Evolutionary conservation across 2,797 vertebrate species (phyloP), one percentile per base, ranked within the genome.

Genomic region (Neostethus bicornis): DNA sequence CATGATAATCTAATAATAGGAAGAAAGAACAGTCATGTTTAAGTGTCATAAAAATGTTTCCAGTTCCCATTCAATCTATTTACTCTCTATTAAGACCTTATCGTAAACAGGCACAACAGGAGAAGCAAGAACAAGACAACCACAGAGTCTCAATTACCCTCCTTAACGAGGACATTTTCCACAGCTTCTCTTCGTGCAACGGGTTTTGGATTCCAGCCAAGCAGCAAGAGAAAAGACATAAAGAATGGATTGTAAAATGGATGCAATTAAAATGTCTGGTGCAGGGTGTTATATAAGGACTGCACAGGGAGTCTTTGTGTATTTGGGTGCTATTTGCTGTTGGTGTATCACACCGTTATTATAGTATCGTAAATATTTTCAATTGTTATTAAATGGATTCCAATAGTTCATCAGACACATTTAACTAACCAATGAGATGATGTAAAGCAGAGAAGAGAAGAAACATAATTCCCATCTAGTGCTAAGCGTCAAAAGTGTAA

Each of bases 101-200:
- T 67, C 67, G 79, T 82, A 81, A 88, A 84, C 71, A 86, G 67
- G 72, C 69, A 56, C 81, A 81, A 70, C 67, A 43, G 79, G 66
- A 58, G 60, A 67, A 59, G 53, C 20, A 34, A 67, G 63, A 63
- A 72, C 49, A 65, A 81, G 57, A 57, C 49, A 41, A 69, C 80
- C 73, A 23, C 84, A 72, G 56, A 60, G 62, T 55, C 70, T 70
- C 69, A 79, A 77, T 80, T 80, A 79, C 73, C 44, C 53, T 64
- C 23, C 29, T 79, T 83, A 73, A 83, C 52, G 55, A 56, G 66
- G 51, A 81, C 43, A 70, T 70, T 84, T 83, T 85, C 72, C 80
- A 68, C 41, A 23, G 42, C 56, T 65, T 70, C 79, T 68, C 32
- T 55, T 65, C 46, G 39, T 50, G 42, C 52, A 46, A 79, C 47